Percentiles rank a stretch among this genome's conserved stretches.
Conservation (phyloP, 2,888 invertebrate species). For the Laothoe populi region DNA sequence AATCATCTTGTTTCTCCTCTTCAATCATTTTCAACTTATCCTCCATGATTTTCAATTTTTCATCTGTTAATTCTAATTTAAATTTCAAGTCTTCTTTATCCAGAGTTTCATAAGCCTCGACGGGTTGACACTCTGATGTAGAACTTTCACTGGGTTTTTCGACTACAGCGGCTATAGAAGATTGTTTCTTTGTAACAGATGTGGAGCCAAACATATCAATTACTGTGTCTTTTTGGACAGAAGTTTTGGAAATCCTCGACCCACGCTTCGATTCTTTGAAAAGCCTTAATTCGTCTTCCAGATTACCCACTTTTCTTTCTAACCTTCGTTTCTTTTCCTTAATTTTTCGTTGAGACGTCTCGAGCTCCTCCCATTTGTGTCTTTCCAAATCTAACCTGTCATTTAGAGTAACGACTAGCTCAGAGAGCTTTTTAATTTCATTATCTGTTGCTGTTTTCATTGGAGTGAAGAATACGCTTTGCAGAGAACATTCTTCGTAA, state of each 20-base stretch:
- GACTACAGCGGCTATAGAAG: constrained; percentile 52
- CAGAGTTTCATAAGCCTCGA: constrained; percentile 55
- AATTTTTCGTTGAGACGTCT: constrained; percentile 79
- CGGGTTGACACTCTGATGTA: constrained; percentile 54
- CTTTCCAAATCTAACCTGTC: constrained; percentile 85
- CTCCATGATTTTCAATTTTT: constrained; percentile 87
- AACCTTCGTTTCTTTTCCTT: constrained; percentile 80
- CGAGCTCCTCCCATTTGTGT: constrained; percentile 84
- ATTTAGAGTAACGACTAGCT: constrained; percentile 84
- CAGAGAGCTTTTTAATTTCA: constrained; percentile 85
- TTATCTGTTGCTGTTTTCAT: constrained; percentile 85
- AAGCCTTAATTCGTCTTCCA: constrained; percentile 60
- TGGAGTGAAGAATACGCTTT: constrained; percentile 79
- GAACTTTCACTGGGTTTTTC: constrained; percentile 62
- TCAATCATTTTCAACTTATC: constrained; percentile 86
- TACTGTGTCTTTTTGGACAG: constrained; percentile 51
- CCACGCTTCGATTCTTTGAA: constrained; percentile 57
- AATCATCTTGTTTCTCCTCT: constrained; percentile 86
- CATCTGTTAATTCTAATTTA: constrained; percentile 86
- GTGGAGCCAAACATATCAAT: constrained; percentile 44
- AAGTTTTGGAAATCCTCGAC: constrained; percentile 61
- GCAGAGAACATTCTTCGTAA: constrained; percentile 77
- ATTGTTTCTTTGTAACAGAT: constrained; percentile 53
- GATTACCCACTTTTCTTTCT: constrained; percentile 55
- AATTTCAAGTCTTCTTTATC: constrained; percentile 74